phyloP scores from a whole-genome alignment of 64 coral and sea anemone species.

The Stylophora pistillata region DNA sequence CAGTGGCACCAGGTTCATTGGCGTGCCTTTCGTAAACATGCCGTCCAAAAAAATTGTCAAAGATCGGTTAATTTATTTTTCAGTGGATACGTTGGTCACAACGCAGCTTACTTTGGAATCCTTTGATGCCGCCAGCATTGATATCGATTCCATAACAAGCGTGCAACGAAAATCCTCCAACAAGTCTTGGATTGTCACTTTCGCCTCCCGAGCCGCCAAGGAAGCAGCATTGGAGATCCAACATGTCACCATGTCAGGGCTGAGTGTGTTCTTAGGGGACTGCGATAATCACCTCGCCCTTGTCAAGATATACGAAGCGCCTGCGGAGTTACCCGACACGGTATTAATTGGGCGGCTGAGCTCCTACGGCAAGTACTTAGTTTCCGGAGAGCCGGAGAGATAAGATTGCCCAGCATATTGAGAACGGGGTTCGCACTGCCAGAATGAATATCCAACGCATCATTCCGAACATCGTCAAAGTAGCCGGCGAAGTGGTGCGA shows the following conservation, averaged over 20 bases:
- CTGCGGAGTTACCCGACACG: background rate
- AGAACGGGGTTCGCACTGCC: background rate
- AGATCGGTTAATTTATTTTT: background rate
- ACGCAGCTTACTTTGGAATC: background rate
- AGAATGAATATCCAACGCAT: too few species aligned
- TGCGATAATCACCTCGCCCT: background rate
- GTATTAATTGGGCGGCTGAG: background rate
- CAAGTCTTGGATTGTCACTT: background rate
- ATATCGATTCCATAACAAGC: background rate
- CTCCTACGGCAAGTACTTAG: background rate
- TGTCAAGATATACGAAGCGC: background rate
- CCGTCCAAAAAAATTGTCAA: background rate
- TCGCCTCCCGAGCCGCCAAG: background rate
- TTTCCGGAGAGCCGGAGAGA: background rate
- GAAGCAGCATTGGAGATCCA: background rate
- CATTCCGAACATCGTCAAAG: background rate
- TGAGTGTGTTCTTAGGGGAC: background rate
- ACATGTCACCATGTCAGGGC: accelerated
- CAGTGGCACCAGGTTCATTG: too few species aligned
- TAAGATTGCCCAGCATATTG: background rate
- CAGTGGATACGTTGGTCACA: background rate
- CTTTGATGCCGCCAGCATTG: background rate
- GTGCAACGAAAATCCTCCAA: background rate
- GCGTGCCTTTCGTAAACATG: too few species aligned
- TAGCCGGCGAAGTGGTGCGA: background rate